Evolutionary conservation across 2,797 vertebrate genomes (phyloP), one percentile per base, ranked within the genome.

Genomic region (Muscicapa comitata): DNA sequence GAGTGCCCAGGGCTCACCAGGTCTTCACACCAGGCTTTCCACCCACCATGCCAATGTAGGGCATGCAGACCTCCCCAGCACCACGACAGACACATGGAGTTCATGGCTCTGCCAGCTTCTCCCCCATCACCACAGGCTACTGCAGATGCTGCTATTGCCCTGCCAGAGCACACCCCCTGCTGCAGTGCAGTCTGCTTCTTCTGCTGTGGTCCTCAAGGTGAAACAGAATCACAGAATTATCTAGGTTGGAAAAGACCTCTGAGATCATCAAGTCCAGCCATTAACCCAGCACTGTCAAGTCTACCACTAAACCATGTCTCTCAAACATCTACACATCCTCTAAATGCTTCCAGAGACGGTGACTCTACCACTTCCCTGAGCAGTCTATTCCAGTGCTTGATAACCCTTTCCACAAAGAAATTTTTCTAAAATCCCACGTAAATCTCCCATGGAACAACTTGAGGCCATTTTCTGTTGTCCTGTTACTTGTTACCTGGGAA

Each of bases 71-170:
- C n/a, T 23, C 17, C 20, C 35, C 57, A 77, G 65, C 35, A 53
- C 29, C 4, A 2, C 57, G 50, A 38, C 73, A 59, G 33, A 35
- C 16, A 38, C 21, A 7, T 0, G 2, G 18, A 47, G 10, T 1
- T 73, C 71, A 38, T 13, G 57, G 21, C 10, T 84, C 51, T 6
- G 1, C 35, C 74, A 53, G 33, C 55, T 35, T 76, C 77, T 71
- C 10, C 29, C 20, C 23, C 12, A 1, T n/a, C 51, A 25, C 29
- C 35, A 38, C n/a, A 33, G 29, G 26, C 38, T 43, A 2, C 51
- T 57, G 51, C 66, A 62, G 57, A 24, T 29, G 20, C 33, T 0
- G 5, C 51, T 33, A 2, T 2, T 14, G 29, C 15, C 20, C 35
- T 73, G n/a, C 31, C 48, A 48, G 38, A 26, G 33, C 66, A n/a